These are phyloP conservation scores for Thomomys bottae DNA, from an alignment of 2,113 vertebrate species.

Conservation along the genomic window DNA sequence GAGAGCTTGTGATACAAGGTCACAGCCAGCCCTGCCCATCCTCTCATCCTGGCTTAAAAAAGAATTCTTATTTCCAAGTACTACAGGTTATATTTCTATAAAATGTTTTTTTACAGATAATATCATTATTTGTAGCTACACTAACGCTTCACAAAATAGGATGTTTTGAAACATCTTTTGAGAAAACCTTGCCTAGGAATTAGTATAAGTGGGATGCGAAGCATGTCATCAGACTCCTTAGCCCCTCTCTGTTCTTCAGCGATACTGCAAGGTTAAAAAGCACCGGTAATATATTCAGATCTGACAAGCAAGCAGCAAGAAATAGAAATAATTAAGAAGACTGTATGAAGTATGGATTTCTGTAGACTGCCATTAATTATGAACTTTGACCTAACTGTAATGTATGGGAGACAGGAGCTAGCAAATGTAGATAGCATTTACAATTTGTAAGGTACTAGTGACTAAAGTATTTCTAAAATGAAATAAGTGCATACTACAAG, in stretches of 20 bases:
- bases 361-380: not conserved
- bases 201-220: accelerated
- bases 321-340: slow-evolving; percentile 2
- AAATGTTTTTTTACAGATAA: not conserved
- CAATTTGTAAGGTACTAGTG: not conserved
- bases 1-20: accelerated
- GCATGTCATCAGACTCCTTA: accelerated
- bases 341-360: slow-evolving; percentile 19
- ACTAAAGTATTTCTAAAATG: not conserved
- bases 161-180: not conserved
- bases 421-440: not conserved
- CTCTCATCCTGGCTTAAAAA: not conserved
- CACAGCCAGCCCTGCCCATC: accelerated
- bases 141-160: not conserved
- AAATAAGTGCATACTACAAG: not conserved
- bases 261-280: not conserved
- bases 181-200: not conserved
- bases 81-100: not conserved
- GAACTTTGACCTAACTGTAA: not conserved
- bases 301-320: not conserved
- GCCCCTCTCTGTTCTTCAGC: not conserved
- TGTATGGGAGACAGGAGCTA: not conserved
- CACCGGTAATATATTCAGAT: not conserved
- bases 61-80: not conserved
- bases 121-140: not conserved